Evolutionary conservation across 2,113 vertebrate species (phyloP).

Genomic region (Plotosus lineatus): DNA sequence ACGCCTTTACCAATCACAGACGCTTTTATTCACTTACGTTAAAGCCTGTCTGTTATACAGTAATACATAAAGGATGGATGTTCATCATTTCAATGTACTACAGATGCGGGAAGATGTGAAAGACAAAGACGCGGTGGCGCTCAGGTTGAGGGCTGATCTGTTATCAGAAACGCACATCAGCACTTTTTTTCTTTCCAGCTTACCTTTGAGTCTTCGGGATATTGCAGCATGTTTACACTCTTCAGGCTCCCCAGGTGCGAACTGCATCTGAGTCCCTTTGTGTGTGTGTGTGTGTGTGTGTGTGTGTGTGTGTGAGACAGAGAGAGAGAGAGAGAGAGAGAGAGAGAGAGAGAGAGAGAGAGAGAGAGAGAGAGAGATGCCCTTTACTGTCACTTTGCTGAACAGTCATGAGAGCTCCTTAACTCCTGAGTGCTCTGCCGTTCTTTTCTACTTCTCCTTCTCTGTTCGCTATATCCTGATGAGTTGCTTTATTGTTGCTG

Average conservation of each 20-base stretch:
- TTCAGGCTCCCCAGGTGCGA: constrained; percentile 39
- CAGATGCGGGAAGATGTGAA: constrained; percentile 22
- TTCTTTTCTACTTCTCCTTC: constrained; percentile 12
- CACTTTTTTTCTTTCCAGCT: not conserved
- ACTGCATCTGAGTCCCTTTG: not conserved
- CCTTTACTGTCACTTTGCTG: constrained; percentile 33
- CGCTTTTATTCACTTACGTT: constrained; percentile 33
- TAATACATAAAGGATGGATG: constrained; percentile 10
- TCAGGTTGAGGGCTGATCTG: not conserved
- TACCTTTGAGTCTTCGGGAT: constrained; percentile 16
- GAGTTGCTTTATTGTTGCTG: constrained; percentile 45
- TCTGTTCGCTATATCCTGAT: constrained; percentile 33
- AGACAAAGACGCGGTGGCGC: constrained; percentile 5
- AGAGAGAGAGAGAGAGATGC: constrained; percentile 12
- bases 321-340: constrained; percentile 7
- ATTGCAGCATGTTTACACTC: not conserved
- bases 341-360: constrained; percentile 16
- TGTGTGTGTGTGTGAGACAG: constrained; percentile 9
- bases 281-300: constrained; percentile 1
- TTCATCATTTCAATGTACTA: constrained; percentile 1
- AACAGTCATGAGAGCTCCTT: constrained; percentile 13
- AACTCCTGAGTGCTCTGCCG: constrained; percentile 7
- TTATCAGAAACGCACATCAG: constrained; percentile 38
- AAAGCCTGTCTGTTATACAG: constrained; percentile 16
- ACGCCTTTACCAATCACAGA: constrained; percentile 29